Evolutionary conservation across 2,888 invertebrate genomes (phyloP), one percentile per base, ranked within the genome.

Genomic region (Cephus sareptanus): DNA sequence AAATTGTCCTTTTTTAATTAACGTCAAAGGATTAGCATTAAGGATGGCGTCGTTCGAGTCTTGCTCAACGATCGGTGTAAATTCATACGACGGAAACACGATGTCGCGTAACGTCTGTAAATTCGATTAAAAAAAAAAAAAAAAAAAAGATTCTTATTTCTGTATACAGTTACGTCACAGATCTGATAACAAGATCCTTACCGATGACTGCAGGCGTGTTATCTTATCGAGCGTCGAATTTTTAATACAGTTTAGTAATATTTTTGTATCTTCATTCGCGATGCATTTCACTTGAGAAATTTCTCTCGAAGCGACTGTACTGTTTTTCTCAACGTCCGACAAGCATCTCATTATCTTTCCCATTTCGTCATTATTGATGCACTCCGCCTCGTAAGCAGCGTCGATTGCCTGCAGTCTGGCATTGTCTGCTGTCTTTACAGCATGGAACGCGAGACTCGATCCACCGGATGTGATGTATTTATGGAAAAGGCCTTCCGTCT

Each of bases 401-500:
- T 76, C 31, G 30, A 89, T 70, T 9, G 89, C 88, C 11, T 75
- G 35, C 3, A 79, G 74, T 77, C 87, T 85, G 33, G 86, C 83
- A 3, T 40, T 71, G 4, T 75, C 75, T 11, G 78, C 79, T 0
- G 84, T 69, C 12, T 86, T 85, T 23, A 85, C 35, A 11, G 81
- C 80, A 86, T 85, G 87, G 0, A 80, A 6, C 6, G 77, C 75
- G 1, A 84, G 33, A 2, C 86, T 85, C 15, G 83, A 79, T 9
- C 88, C 88, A 35, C 91, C 87, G 4, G 87, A 87, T 34, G 88
- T 80, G 74, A 91, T 89, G 73, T 86, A 82, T 80, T 81, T 86
- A 76, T 89, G 84, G 76, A 91, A 91, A 13, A 90, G 84, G 3
- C 87, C 88, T 31, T 89, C 86, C 3, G 90, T 88, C 31, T 84